Evolutionary conservation across 2,888 invertebrate species (phyloP), one percentile per base, ranked within the genome.

Genomic region (Sipha maydis): DNA sequence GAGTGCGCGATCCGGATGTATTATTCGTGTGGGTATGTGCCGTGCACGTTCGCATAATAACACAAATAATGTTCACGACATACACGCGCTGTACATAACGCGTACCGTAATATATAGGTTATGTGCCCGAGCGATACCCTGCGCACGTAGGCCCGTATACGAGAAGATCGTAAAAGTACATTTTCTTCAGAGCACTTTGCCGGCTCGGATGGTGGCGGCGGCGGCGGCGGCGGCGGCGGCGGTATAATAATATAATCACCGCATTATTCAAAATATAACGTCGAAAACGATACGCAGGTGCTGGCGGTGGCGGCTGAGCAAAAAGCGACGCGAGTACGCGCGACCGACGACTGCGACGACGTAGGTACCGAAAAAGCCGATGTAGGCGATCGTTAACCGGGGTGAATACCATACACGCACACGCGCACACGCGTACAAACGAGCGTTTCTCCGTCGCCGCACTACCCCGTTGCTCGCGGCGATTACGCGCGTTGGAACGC

Each of bases 251-350:
- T 48, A 80, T 48, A 54, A 83, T 83, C 48, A 71, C 31, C 71
- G 83, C 83, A 71, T 83, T 71, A 83, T 83, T 83, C 71, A 83
- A 83, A 61, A 61, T 61, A 71, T 54, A 83, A 71, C 71, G 83
- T 83, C 83, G 71, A 83, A 83, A 71, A 83, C 83, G 71, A 71
- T 71, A 71, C 83, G 38, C 83, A 83, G 83, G 83, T 83, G 71
- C 71, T 11, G 31, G n/a, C 4, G 28, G n/a, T 41, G 21, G 28
- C 25, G 41, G 19, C 17, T 21, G 25, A n/a, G 34, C 83, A 83
- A 83, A 83, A 83, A 83, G 61, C 21, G 61, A 61, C 21, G 25
- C 61, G 61, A 48, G 48, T 56, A 56, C n/a, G n/a, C 48, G 56
- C 56, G 56, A 21, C 56, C n/a, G 61, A n/a, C 69, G n/a, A 25